Percentiles rank a stretch among this genome's conserved stretches.
Evolutionary conservation across 1,140 invertebrate species (phyloP).

Genomic region (Leptoteleia sp.): DNA sequence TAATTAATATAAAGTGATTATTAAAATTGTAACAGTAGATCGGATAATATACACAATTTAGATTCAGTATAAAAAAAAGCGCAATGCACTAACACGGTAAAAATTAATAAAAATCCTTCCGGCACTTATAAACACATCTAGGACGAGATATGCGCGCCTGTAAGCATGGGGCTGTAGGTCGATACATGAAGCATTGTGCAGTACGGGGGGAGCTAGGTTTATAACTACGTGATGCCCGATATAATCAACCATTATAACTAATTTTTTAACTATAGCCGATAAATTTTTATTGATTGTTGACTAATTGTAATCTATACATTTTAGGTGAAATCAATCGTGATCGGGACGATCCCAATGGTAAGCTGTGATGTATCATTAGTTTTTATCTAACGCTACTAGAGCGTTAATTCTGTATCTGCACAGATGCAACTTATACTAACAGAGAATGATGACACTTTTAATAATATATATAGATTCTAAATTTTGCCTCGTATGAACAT

Average conservation of each 20-base stretch:
- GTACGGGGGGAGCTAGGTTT: constrained; percentile 71
- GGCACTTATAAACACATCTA: constrained; percentile 44
- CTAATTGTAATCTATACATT: constrained; percentile 73
- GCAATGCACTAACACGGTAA: constrained; percentile 36
- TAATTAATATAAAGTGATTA: too few species aligned
- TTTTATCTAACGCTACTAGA: constrained; percentile 49
- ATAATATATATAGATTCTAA: constrained; percentile 20
- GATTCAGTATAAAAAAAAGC: too few species aligned
- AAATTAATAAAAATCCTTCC: constrained; percentile 2
- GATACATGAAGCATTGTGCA: constrained; percentile 73
- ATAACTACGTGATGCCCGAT: constrained; percentile 66
- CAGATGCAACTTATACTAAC: constrained; percentile 37
- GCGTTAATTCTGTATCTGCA: constrained; percentile 39
- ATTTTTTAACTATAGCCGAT: constrained; percentile 44
- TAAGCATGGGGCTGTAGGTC: constrained; percentile 78
- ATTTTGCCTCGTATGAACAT: constrained; percentile 45
- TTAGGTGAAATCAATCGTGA: constrained; percentile 84
- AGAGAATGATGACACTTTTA: constrained; percentile 20
- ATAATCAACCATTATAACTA: constrained; percentile 67
- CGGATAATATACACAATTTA: too few species aligned
- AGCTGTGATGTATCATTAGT: constrained; percentile 69
- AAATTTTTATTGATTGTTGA: constrained; percentile 40
- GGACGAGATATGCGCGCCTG: constrained; percentile 70
- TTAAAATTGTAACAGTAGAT: too few species aligned
- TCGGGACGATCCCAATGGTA: constrained; percentile 83